Evolutionary conservation across 2,888 invertebrate species (phyloP).

Genomic region (Catocala fraxini): DNA sequence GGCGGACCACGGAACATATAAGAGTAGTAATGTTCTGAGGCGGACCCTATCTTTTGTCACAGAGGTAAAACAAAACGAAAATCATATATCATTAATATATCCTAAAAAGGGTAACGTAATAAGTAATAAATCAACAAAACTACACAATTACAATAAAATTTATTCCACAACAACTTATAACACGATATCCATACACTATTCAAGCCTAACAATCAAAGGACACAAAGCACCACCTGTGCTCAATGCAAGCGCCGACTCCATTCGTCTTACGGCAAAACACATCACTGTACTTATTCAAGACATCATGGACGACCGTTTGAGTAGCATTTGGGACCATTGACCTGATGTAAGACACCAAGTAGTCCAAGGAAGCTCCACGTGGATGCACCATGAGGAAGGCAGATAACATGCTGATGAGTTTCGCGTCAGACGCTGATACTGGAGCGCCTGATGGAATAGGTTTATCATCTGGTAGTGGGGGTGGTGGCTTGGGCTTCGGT

Average conservation of each 20-base stretch:
- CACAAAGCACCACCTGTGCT: conserved; percentile 68
- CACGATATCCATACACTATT: not conserved
- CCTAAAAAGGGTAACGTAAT: too few species aligned
- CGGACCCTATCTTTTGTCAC: too few species aligned
- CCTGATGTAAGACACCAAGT: conserved; percentile 70
- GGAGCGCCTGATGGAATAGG: conserved; percentile 49
- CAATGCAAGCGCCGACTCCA: conserved; percentile 66
- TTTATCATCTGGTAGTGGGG: conserved; percentile 48
- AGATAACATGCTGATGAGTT: conserved; percentile 75
- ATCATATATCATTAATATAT: too few species aligned
- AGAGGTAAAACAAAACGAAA: too few species aligned
- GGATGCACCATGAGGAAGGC: conserved; percentile 78
- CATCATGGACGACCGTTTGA: conserved; percentile 60
- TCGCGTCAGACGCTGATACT: conserved; percentile 64
- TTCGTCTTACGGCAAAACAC: conserved; percentile 64
- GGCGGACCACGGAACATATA: too few species aligned
- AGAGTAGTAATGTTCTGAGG: too few species aligned
- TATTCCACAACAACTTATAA: not conserved
- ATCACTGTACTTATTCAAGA: conserved; percentile 66
- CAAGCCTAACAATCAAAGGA: conserved; percentile 61
- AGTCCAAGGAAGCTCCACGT: conserved; percentile 71
- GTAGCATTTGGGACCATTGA: conserved; percentile 66
- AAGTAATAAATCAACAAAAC: too few species aligned
- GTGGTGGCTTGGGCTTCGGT: conserved; percentile 52
- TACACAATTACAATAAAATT: too few species aligned